These are phyloP conservation scores for Heterotilapia buettikoferi DNA, from an alignment of 2,113 vertebrate genomes.

Conservation along the genomic window DNA sequence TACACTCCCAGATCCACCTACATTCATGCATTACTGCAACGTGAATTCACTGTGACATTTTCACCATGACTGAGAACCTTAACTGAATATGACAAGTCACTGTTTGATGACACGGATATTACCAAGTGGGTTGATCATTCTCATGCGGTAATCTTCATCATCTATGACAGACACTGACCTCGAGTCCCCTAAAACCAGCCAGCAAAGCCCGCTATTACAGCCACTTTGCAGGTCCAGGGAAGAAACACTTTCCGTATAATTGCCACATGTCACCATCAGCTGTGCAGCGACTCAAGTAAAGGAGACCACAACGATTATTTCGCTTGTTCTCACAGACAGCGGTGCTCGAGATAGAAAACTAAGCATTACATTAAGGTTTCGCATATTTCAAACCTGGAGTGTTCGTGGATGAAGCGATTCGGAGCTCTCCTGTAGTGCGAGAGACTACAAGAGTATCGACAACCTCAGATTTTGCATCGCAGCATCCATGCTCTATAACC, in stretches of 20 bases:
- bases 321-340: not conserved
- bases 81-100: not conserved
- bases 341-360: not conserved
- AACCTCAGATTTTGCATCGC: slow-evolving; percentile 29
- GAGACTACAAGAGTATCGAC: not conserved
- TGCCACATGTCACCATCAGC: slow-evolving; percentile 34
- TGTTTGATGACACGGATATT: not conserved
- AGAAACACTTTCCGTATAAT: not conserved
- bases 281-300: not conserved
- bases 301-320: not conserved
- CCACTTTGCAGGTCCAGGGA: not conserved
- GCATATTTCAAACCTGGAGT: not conserved
- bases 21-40: not conserved
- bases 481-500: slow-evolving; percentile 10
- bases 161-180: not conserved
- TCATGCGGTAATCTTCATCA: not conserved
- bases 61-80: not conserved
- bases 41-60: not conserved
- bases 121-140: not conserved
- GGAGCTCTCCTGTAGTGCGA: not conserved
- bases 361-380: not conserved
- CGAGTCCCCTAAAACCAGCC: not conserved
- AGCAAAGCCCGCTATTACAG: not conserved
- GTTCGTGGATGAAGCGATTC: not conserved
- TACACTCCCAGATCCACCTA: not conserved